Percentiles rank a stretch among this genome's conserved stretches.
Evolutionary conservation across 2,888 invertebrate species (phyloP).

Genomic region (Drosophila incognita): DNA sequence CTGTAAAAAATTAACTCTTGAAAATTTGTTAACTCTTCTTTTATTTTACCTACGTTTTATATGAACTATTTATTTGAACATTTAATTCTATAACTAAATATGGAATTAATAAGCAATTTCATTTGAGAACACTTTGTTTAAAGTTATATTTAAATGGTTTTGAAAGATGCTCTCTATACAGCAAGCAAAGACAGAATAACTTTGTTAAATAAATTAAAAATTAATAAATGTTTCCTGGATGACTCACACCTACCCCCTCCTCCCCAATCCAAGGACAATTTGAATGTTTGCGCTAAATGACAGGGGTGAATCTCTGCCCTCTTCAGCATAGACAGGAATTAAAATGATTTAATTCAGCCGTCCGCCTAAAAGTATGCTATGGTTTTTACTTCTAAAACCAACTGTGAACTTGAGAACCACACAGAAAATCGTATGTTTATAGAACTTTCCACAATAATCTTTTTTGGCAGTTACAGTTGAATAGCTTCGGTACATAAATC

Average conservation of each 20-base stretch:
- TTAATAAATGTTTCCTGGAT: background rate
- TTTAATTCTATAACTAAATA: background rate
- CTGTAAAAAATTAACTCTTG: no score
- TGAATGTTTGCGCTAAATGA: background rate
- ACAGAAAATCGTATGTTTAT: rapidly evolving
- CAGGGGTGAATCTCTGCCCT: background rate
- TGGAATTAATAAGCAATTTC: background rate
- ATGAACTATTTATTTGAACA: background rate
- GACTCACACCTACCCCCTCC: background rate
- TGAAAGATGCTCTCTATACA: background rate
- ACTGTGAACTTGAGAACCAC: background rate
- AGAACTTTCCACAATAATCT: background rate
- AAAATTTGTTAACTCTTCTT: no score
- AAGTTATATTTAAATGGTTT: background rate
- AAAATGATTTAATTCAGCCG: background rate
- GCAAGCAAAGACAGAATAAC: background rate
- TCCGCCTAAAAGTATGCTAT: background rate
- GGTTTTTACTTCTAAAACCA: background rate
- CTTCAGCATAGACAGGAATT: background rate
- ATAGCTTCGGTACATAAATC: conserved; percentile 1
- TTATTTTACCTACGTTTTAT: background rate
- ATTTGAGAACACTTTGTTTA: background rate
- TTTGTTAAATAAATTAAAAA: background rate
- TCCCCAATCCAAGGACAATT: background rate
- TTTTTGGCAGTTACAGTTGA: no score